Evolutionary conservation across 2,888 invertebrate genomes (phyloP), one percentile per base, ranked within the genome.

Genomic region (Pemphredon lugubris): DNA sequence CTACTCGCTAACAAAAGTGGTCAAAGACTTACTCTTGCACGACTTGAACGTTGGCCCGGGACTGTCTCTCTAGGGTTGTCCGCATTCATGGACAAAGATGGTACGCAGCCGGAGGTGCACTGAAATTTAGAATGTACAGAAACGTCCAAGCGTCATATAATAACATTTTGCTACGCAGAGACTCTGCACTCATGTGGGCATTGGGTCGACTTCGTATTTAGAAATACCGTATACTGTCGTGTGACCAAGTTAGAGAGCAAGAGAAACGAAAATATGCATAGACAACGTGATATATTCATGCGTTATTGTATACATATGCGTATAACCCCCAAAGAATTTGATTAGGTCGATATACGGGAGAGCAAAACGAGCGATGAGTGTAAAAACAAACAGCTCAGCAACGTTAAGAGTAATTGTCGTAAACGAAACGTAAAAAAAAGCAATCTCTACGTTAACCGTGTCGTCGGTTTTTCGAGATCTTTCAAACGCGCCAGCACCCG

Each of bases 11-110:
- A 80, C 80, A 80, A 82, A 80, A 82, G 51, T 79, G 73, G 76
- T 82, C 82, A 82, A 81, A 84, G 81, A 86, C 84, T 84, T 85
- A 83, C 85, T 83, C 82, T 84, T 84, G 81, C 79, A 75, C 80
- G 79, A 84, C 82, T 83, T 83, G 84, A 84, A 82, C 82, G 83
- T 76, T 81, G 85, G 77, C 84, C 84, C 81, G 73, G 80, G 81
- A 83, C 80, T 82, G 82, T 84, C 77, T 83, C 81, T 84, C 81
- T 84, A 81, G 83, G 83, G 80, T 82, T 84, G 83, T 75, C 79
- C 80, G 82, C 80, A 81, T 85, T 86, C 85, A 86, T 86, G 84
- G 86, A 84, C 83, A 86, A 83, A 83, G 86, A 86, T 84, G 84
- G 82, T 84, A 85, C 79, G 86, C 82, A 81, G 81, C 84, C 82